Conservation (phyloP, 2,888 invertebrate species). For the Lordiphosa andalusiaca region DNA sequence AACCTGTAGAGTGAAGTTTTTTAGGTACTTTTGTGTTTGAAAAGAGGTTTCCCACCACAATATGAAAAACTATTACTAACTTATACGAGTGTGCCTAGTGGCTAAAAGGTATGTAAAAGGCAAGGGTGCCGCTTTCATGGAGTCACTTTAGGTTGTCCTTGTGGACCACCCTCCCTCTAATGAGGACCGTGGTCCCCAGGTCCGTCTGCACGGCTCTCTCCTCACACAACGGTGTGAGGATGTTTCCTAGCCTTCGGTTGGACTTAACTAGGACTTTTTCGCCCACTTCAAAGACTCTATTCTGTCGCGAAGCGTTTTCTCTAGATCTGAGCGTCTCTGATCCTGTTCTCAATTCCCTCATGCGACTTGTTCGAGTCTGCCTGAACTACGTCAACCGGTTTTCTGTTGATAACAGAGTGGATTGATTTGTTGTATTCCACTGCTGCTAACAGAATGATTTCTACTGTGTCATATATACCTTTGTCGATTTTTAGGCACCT, state of each 20-base stretch:
- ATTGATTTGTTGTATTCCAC: slow-evolving; percentile 22
- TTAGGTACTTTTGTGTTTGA: slow-evolving; percentile 5
- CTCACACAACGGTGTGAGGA: slow-evolving; percentile 15
- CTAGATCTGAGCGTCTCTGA: too few relatives aligned
- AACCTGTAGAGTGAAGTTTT: slow-evolving; percentile 15
- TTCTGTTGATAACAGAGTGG: slow-evolving; percentile 15
- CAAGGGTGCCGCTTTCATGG: not conserved
- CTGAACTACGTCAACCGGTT: slow-evolving; percentile 11
- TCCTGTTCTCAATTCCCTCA: not conserved
- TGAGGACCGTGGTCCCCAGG: slow-evolving; percentile 17
- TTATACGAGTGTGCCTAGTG: slow-evolving; percentile 5
- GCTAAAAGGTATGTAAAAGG: slow-evolving; percentile 3
- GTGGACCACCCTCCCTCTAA: slow-evolving; percentile 23
- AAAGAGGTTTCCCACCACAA: slow-evolving; percentile 5
- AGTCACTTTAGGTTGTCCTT: slow-evolving; percentile 19
- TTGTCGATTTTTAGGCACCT: too few relatives aligned
- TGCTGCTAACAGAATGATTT: not conserved
- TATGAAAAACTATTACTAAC: not conserved
- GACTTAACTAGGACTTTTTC: slow-evolving; percentile 16
- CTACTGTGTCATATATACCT: too few relatives aligned
- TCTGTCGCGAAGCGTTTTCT: too few relatives aligned
- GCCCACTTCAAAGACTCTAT: slow-evolving; percentile 6
- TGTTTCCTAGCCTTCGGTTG: slow-evolving; percentile 19
- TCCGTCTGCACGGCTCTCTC: slow-evolving; percentile 19
- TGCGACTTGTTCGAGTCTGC: slow-evolving; percentile 11